Conservation (phyloP, 1,140 invertebrate species). For the Anastatus disparis region DNA sequence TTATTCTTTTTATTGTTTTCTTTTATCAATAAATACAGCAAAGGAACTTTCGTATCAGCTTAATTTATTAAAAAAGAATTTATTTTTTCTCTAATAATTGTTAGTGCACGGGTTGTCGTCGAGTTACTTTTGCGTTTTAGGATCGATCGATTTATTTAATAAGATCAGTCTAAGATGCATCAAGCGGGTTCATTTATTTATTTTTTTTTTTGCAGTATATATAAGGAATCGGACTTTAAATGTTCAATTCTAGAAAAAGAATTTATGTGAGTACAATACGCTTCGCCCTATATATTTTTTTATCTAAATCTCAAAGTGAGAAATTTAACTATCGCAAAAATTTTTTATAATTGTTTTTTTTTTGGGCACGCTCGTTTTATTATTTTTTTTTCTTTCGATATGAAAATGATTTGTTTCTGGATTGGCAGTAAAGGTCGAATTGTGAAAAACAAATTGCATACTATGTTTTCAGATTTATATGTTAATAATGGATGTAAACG, state of each 20-base stretch:
- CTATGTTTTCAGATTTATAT: neutral
- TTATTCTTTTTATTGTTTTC: too few relatives aligned
- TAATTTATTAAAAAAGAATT: neutral
- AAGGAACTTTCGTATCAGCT: neutral
- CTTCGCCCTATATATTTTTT: neutral
- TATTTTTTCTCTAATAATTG: neutral
- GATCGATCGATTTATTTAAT: conserved; percentile 21
- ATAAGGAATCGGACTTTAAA: conserved; percentile 20
- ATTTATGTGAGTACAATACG: neutral
- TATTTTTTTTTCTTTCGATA: conserved; percentile 7
- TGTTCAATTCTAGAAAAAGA: conserved; percentile 15
- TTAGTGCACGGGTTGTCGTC: conserved; percentile 5
- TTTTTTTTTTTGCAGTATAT: conserved; percentile 11
- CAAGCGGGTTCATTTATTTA: too few relatives aligned
- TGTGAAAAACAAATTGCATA: conserved; percentile 22
- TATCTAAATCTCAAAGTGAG: conserved; percentile 3
- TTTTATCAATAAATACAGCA: neutral
- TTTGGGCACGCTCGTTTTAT: neutral
- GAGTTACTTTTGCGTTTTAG: conserved; percentile 17
- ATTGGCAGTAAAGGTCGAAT: conserved; percentile 15
- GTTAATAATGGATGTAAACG: too few relatives aligned
- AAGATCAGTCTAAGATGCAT: conserved; percentile 24
- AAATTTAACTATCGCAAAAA: conserved; percentile 5
- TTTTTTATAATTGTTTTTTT: conserved; percentile 1
- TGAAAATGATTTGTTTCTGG: conserved; percentile 14